Evolutionary conservation across 2,888 invertebrate genomes (phyloP).

Genomic region (Nephrotoma appendiculata): DNA sequence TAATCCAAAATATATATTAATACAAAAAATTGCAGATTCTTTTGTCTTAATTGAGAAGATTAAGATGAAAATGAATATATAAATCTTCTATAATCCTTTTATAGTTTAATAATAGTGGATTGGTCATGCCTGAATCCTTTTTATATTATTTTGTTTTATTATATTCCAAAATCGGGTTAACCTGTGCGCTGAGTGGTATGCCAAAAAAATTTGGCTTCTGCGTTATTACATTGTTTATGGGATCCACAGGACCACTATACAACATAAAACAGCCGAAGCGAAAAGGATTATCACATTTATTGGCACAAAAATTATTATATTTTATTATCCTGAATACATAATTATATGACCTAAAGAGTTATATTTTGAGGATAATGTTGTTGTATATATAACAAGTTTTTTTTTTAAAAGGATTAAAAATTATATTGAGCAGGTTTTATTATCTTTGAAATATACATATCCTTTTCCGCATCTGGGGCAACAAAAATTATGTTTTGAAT

Average conservation of each 20-base stretch:
- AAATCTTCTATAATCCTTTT: not conserved
- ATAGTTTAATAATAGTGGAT: not conserved
- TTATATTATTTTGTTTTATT: not conserved
- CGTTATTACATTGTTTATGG: not conserved
- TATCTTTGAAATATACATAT: not conserved
- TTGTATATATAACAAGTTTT: not conserved
- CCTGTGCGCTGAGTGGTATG: not conserved
- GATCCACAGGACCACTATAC: not conserved
- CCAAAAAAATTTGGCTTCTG: not conserved
- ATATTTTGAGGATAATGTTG: not conserved
- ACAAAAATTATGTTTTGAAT: not conserved
- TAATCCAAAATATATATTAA: not conserved
- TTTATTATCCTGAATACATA: not conserved
- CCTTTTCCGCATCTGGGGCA: not conserved
- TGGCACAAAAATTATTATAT: not conserved
- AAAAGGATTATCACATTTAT: not conserved
- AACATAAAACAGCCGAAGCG: not conserved
- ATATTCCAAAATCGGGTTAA: not conserved
- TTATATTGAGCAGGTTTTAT: not conserved
- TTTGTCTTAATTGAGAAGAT: not conserved
- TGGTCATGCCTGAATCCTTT: not conserved
- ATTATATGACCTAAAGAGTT: not conserved
- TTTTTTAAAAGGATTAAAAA: not conserved
- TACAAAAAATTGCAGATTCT: not conserved
- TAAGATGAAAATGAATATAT: not conserved